Percentiles rank a stretch among this genome's conserved stretches.
Evolutionary conservation across 1,140 invertebrate species (phyloP).

Genomic region (Sycophila sp.): DNA sequence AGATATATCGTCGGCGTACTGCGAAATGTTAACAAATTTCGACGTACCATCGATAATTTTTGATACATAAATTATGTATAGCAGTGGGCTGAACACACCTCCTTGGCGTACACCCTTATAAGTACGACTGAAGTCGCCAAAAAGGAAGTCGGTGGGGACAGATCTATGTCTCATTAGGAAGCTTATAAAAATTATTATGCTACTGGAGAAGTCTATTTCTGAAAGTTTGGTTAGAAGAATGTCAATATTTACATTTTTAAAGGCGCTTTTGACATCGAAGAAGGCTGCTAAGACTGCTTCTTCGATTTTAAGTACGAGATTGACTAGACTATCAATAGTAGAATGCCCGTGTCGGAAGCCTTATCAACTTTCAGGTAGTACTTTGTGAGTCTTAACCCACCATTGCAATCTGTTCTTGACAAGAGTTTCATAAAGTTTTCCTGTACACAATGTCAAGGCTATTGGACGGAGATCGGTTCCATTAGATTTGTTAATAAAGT

Average conservation of each 20-base stretch:
- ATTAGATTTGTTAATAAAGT: conserved; percentile 31
- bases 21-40: neutral
- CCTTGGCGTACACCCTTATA: conserved; percentile 11
- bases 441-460: conserved; percentile 33
- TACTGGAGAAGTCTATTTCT: neutral
- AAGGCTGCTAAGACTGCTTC: conserved; percentile 9
- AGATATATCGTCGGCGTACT: neutral
- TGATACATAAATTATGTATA: conserved; percentile 18
- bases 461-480: conserved; percentile 33
- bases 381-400: neutral
- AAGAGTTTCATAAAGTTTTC: conserved; percentile 29
- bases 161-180: neutral
- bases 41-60: neutral
- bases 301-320: neutral
- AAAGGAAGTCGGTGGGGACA: neutral
- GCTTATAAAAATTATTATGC: neutral
- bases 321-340: neutral
- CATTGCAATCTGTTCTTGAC: conserved; percentile 16
- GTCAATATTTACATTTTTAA: conserved; percentile 15
- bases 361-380: neutral
- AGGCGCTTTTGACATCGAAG: conserved; percentile 9
- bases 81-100: conserved; percentile 1
- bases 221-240: neutral
- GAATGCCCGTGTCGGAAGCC: neutral
- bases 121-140: neutral